Evolutionary conservation across 2,113 vertebrate species (phyloP).

Genomic region (Piprites chloris): DNA sequence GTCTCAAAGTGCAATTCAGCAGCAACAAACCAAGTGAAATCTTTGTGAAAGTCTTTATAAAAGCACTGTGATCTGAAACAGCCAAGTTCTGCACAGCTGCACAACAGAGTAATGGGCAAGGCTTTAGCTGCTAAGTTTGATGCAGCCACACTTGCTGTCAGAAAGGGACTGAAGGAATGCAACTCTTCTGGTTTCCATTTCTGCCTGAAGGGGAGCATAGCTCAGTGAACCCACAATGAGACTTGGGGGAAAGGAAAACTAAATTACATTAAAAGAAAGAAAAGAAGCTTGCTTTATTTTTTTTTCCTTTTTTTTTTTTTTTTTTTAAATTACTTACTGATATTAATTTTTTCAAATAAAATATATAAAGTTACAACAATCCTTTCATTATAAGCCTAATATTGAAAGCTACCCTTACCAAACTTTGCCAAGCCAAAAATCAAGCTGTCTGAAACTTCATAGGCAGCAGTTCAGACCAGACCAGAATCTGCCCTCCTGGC

Average conservation of each 20-base stretch:
- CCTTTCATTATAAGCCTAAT: conserved; percentile 40
- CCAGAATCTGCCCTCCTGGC: background rate
- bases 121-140: conserved; percentile 32
- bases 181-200: conserved; percentile 61
- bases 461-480: conserved; percentile 1
- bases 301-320: background rate
- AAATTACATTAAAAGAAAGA: conserved; percentile 36
- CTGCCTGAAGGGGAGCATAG: conserved; percentile 58
- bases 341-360: conserved; percentile 35
- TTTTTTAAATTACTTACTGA: background rate
- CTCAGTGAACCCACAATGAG: conserved; percentile 47
- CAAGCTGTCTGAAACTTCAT: conserved; percentile 40
- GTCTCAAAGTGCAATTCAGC: background rate
- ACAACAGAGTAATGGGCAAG: conserved; percentile 10
- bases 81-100: conserved; percentile 47
- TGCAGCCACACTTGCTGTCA: conserved; percentile 29
- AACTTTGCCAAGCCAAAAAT: conserved; percentile 29
- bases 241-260: conserved; percentile 34
- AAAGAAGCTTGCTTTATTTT: background rate
- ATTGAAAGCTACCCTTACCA: background rate
- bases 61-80: conserved; percentile 26
- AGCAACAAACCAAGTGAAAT: conserved; percentile 1
- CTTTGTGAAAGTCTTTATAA: background rate
- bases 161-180: conserved; percentile 57
- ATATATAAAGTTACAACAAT: conserved; percentile 54